Base-by-base conservation (phyloP, 2,888 invertebrate species). In the Macrostomum cliftonense region DNA sequence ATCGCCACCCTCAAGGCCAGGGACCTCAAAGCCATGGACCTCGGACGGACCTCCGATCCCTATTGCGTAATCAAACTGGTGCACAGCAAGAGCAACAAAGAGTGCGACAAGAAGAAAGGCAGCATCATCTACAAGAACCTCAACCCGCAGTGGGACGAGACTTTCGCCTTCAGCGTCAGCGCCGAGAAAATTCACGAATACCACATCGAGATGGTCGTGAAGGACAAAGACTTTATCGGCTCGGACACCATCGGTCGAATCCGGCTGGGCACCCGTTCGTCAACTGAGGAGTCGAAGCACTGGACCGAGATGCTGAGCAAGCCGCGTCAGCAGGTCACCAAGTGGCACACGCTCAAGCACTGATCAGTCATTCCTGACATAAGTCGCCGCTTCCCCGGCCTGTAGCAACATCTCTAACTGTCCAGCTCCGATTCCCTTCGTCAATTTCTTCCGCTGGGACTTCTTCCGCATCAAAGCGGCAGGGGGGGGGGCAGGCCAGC, bases 281-380 rank as follows among this genome's bases (percentile, higher is more conserved):
- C 91, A 1, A 88, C 89, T 16, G 81, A 85, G 49, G 91, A 91
- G 73, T 87, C 87, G 38, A 88, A 89, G 68, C 91, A 91, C 71
- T 91, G 91, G 91, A 88, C 88, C 64, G 91, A 91, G 67, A 91
- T 91, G 91, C 87, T 91, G 59, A 85, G 87, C 54, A 91, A 91
- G 73, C 89, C 89, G 19, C 76, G 88, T 58, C 89, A 91, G 74
- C 86, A 85, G 61, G 85, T 89, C 62, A 83, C 88, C 45, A 88
- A 89, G 70, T 91, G 91, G 91, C 91, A 91, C 74, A 81, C 89
- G 70, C 77, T 91, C 65, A 91, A 91, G 54, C 66, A 68, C 55
- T 67, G 1, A 52, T n/a, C n/a, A n/a, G n/a, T n/a, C n/a, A n/a
- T n/a, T n/a, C n/a, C n/a, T n/a, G n/a, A n/a, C 28, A 55, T 28